Conservation (phyloP, 2,797 vertebrate genomes). For the Alcedo atthis region DNA sequence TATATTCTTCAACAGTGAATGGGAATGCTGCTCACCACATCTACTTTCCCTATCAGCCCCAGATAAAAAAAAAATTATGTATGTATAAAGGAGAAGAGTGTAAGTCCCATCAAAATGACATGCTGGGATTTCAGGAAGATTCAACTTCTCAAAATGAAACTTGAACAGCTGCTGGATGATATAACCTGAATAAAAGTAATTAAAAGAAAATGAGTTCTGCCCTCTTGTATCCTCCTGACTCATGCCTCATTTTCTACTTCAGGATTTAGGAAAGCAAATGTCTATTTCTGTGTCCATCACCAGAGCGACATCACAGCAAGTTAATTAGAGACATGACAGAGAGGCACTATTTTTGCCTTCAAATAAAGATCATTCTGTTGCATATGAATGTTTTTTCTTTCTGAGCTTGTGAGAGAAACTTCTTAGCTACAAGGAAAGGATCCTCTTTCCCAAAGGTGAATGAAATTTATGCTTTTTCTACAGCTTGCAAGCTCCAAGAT, state of each 20-base stretch:
- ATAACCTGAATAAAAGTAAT: slow-evolving; percentile 71
- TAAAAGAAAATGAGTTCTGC: slow-evolving; percentile 68
- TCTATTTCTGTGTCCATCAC: slow-evolving; percentile 68
- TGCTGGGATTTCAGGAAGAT: slow-evolving; percentile 37
- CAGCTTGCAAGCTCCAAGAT: slow-evolving; percentile 19
- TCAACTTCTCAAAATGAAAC: slow-evolving; percentile 21
- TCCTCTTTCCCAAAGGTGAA: slow-evolving; percentile 42
- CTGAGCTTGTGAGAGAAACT: slow-evolving; percentile 12
- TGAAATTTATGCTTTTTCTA: slow-evolving; percentile 53
- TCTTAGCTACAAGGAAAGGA: slow-evolving; percentile 22
- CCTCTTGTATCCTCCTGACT: slow-evolving; percentile 66
- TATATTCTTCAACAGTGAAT: not conserved
- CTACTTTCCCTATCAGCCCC: not conserved
- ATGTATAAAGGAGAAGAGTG: not conserved
- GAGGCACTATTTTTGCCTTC: slow-evolving; percentile 57
- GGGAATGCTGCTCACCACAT: not conserved
- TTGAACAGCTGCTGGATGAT: slow-evolving; percentile 59
- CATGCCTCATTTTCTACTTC: slow-evolving; percentile 62
- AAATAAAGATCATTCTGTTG: slow-evolving; percentile 51
- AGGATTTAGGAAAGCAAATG: slow-evolving; percentile 64
- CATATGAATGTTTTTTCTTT: slow-evolving; percentile 57
- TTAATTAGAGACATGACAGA: slow-evolving; percentile 68
- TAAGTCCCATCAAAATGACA: slow-evolving; percentile 25
- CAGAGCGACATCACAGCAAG: slow-evolving; percentile 59
- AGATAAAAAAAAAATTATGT: not conserved